Conservation (phyloP, 2,888 invertebrate genomes). For the Agonum fuliginosum region DNA sequence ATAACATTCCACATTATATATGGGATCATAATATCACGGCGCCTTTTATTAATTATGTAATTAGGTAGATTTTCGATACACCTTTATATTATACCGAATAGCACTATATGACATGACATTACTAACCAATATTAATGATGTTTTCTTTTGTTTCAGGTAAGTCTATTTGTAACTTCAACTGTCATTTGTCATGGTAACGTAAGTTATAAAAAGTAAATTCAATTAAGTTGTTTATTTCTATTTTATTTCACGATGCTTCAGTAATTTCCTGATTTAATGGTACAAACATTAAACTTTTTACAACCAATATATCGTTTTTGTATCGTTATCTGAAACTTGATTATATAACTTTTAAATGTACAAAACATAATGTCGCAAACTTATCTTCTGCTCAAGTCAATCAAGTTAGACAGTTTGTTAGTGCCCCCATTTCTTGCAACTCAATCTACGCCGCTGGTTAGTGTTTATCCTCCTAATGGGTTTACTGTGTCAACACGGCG, state of each 20-base stretch:
- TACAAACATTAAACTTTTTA: conserved; percentile 39
- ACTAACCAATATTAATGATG: background rate
- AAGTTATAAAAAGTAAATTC: conserved; percentile 39
- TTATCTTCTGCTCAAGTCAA: conserved; percentile 11
- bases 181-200: conserved; percentile 31
- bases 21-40: too few species aligned
- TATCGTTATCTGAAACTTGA: background rate
- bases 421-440: background rate
- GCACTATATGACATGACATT: too few species aligned
- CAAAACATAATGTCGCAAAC: conserved; percentile 6
- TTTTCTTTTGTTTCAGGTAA: conserved; percentile 51
- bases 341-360: background rate
- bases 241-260: conserved; percentile 19
- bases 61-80: too few species aligned
- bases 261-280: conserved; percentile 37
- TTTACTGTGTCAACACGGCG: conserved; percentile 47
- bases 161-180: conserved; percentile 21
- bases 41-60: too few species aligned
- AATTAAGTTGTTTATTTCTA: conserved; percentile 36
- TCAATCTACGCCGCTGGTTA: conserved; percentile 36
- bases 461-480: conserved; percentile 48
- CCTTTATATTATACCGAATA: too few species aligned
- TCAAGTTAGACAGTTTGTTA: conserved; percentile 6
- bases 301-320: background rate
- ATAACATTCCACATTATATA: too few species aligned